These are phyloP conservation scores for Pterostichus niger DNA, from an alignment of 2,888 invertebrate genomes.

Conservation along the genomic window DNA sequence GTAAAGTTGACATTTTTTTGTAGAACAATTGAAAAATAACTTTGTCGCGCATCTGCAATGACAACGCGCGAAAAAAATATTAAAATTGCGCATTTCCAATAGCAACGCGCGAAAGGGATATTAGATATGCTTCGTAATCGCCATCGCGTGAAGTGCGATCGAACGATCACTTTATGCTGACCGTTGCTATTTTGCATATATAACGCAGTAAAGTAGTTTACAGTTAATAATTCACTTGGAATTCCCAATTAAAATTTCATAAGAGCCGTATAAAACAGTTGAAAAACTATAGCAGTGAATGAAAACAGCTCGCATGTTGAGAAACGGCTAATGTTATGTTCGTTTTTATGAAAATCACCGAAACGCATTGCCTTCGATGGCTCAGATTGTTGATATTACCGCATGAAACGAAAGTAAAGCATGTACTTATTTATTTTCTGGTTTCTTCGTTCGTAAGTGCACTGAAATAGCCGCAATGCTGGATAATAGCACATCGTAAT, in stretches of 20 bases:
- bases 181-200: slow-evolving; percentile 43
- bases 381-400: background rate
- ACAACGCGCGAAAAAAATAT: too few species aligned
- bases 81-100: too few species aligned
- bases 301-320: slow-evolving; percentile 28
- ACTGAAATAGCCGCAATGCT: background rate
- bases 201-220: slow-evolving; percentile 47
- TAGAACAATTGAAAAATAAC: too few species aligned
- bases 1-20: too few species aligned
- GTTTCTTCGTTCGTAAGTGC: background rate
- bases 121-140: background rate
- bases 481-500: slow-evolving; percentile 25
- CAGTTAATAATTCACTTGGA: slow-evolving; percentile 60
- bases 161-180: slow-evolving; percentile 34
- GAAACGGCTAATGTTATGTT: background rate
- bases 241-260: slow-evolving; percentile 59
- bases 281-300: slow-evolving; percentile 41
- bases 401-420: background rate
- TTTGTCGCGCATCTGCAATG: too few species aligned
- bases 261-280: slow-evolving; percentile 53
- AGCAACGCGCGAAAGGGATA: too few species aligned
- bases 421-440: slow-evolving; percentile 18
- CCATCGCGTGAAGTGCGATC: slow-evolving; percentile 13
- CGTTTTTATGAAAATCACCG: slow-evolving; percentile 8
- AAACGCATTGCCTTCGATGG: background rate